Conservation (phyloP, 2,113 vertebrate species). For the Reinhardtius hippoglossoides region DNA sequence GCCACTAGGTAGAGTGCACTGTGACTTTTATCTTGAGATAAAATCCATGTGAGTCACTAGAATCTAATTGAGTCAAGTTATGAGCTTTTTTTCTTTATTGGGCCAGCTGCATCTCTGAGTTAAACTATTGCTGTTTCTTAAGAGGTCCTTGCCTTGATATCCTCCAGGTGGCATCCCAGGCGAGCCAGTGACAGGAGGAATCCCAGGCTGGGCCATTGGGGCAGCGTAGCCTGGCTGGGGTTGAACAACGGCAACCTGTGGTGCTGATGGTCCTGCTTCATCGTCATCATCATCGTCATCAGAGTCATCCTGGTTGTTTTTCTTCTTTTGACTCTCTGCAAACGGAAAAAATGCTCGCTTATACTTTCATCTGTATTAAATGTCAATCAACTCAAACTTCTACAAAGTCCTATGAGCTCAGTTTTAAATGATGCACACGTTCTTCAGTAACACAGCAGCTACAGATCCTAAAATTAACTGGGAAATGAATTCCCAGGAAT, state of each 20-base stretch:
- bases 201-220: slow-evolving; percentile 92
- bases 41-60: too few species aligned
- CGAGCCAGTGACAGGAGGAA: slow-evolving; percentile 88
- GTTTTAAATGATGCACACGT: neutral
- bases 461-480: too few species aligned
- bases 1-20: too few species aligned
- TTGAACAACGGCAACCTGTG: slow-evolving; percentile 87
- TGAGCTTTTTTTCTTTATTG: too few species aligned
- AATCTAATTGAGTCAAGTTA: too few species aligned
- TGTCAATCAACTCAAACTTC: neutral
- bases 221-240: slow-evolving; percentile 89
- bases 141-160: slow-evolving; percentile 74
- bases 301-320: slow-evolving; percentile 93
- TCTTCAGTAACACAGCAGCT: neutral
- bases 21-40: too few species aligned
- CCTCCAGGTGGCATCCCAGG: slow-evolving; percentile 92
- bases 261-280: slow-evolving; percentile 92
- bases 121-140: neutral
- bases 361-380: neutral
- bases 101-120: neutral
- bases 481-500: neutral
- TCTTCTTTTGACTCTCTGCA: slow-evolving; percentile 95
- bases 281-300: slow-evolving; percentile 94
- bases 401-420: neutral
- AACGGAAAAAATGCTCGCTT: neutral